Evolutionary conservation across 2,113 vertebrate genomes (phyloP), one percentile per base, ranked within the genome.

Genomic region (Oceanodroma tethys): DNA sequence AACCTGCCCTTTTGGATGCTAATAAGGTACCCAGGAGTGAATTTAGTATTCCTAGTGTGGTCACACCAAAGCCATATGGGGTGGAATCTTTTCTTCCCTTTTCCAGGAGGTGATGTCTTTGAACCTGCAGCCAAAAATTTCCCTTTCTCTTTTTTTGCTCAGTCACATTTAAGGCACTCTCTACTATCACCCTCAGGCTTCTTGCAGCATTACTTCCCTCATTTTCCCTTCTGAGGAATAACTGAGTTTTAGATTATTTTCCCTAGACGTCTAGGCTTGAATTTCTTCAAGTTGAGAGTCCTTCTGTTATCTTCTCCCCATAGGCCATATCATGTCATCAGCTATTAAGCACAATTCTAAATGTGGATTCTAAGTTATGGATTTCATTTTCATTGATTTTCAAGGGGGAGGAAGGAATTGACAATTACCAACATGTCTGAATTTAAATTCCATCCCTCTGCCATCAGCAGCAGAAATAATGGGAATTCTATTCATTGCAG

Each of bases 1-100:
- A 97, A 97, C 95, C 90, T 96, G 93, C 67, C 85, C 91, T 97
- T 97, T 97, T 67, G 96, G 91, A 96, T 97, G 94, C 67, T 97
- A 96, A 97, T 97, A 60, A 90, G 84, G 34, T 94, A 76, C 87
- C 91, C 91, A 95, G 67, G 94, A 96, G 94, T 96, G 93, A 97
- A 96, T 87, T 97, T 95, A 94, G 71, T 95, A 97, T 97, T 97
- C 91, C 79, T 93, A 90, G 93, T 78, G 74, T 96, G 96, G 96
- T 96, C 95, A 97, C 94, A 97, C 94, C 89, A 97, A 95, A 97
- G 94, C 93, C 87, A 66, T 62, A 70, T 76, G 79, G 93, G 95
- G 86, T 91, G 38, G 78, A 95, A 93, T 86, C 59, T 96, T 95
- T 97, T 97, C 86, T 97, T 97, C 58, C 66, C 26, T 90, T 91